Conservation (phyloP, 2,113 vertebrate genomes). For the Paraplagusia blochii region DNA sequence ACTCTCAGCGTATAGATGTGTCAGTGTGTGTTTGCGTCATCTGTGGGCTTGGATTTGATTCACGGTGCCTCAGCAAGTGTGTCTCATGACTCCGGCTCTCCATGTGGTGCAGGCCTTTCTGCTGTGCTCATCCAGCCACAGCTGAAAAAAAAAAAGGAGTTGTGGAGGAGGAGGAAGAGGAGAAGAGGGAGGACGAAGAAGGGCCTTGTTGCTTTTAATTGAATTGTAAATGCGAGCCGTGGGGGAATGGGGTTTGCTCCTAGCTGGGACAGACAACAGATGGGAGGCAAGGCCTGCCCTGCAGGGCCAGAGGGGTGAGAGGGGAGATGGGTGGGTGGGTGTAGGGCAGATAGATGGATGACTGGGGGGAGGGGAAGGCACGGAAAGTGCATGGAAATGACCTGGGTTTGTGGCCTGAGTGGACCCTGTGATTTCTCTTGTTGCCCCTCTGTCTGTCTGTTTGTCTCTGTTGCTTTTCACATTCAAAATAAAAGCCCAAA, state of each 20-base stretch:
- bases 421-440: conserved; percentile 40
- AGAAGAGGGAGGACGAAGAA: conserved; percentile 56
- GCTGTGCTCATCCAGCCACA: conserved; percentile 62
- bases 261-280: conserved; percentile 76
- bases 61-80: conserved; percentile 50
- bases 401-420: conserved; percentile 62
- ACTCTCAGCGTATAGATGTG: conserved; percentile 60
- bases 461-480: conserved; percentile 13
- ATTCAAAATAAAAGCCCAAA: neutral
- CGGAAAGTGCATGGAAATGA: conserved; percentile 70
- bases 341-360: conserved; percentile 65
- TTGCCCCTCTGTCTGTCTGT: conserved; percentile 25
- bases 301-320: conserved; percentile 70
- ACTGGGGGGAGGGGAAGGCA: conserved; percentile 60
- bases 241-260: conserved; percentile 59
- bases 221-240: conserved; percentile 81
- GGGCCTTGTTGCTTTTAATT: conserved; percentile 78
- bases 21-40: conserved; percentile 65
- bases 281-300: conserved; percentile 78
- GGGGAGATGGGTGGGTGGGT: conserved; percentile 71
- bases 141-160: conserved; percentile 40
- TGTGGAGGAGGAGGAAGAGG: conserved; percentile 25
- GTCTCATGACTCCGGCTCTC: conserved; percentile 62
- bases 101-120: conserved; percentile 64
- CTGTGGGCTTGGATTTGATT: conserved; percentile 38